A percentile compares a stretch with the other conserved stretches of the same genome.
Conservation (phyloP, 2,888 invertebrate species). For the Glyphotaelius pellucidus region DNA sequence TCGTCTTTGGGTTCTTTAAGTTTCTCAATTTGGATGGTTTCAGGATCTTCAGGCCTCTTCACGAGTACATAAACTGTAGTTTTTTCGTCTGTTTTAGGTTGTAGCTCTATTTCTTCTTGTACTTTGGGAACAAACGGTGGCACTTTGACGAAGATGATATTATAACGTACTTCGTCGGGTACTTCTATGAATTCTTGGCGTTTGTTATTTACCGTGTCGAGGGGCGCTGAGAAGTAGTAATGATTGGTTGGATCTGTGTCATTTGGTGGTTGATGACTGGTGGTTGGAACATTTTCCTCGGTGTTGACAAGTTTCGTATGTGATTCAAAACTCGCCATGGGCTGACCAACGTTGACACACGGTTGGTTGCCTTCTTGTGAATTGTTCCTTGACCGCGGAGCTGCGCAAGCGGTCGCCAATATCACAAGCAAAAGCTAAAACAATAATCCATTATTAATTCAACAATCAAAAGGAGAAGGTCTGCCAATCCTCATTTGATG, state of each 20-base stretch:
- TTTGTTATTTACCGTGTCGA: neutral
- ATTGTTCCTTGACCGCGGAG: neutral
- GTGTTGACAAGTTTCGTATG: neutral
- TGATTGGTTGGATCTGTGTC: neutral
- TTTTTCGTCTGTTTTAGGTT: neutral
- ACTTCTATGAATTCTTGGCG: neutral
- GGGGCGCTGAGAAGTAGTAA: neutral
- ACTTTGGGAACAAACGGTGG: neutral
- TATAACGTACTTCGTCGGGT: neutral
- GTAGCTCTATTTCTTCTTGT: neutral
- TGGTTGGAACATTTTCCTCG: neutral
- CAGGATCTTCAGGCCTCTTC: neutral
- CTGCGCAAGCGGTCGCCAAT: neutral
- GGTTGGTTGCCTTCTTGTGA: neutral
- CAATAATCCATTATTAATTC: neutral
- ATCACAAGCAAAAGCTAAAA: neutral
- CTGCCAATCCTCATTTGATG: neutral
- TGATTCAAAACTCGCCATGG: too few species aligned
- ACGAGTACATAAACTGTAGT: neutral
- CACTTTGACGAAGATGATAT: neutral
- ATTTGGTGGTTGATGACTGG: rapidly evolving
- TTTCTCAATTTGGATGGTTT: neutral
- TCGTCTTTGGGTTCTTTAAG: neutral
- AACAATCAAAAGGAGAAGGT: neutral
- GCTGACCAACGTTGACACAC: neutral